Evolutionary conservation across 2,113 vertebrate species (phyloP).

Genomic region (Eudorcas thomsonii): DNA sequence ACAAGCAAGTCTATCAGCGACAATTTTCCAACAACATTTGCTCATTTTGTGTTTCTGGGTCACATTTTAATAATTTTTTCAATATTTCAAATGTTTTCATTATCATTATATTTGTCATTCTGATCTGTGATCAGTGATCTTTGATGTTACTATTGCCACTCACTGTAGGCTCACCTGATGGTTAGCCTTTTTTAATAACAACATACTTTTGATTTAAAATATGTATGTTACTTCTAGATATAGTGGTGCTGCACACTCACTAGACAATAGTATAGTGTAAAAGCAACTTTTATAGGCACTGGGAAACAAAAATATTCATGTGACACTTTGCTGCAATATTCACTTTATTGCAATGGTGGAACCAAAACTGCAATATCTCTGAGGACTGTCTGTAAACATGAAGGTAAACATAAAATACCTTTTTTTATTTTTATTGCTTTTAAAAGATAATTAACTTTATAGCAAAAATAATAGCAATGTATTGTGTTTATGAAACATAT

Average conservation of each 20-base stretch:
- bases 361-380: background rate
- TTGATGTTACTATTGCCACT: background rate
- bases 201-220: background rate
- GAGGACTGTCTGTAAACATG: background rate
- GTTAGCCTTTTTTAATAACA: background rate
- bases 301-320: background rate
- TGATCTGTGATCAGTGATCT: background rate
- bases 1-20: background rate
- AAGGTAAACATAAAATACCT: background rate
- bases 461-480: background rate
- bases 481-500: background rate
- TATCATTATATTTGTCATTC: background rate
- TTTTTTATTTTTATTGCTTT: background rate
- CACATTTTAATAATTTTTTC: background rate
- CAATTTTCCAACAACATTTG: background rate
- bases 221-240: background rate
- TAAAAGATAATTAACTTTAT: conserved; percentile 5
- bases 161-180: background rate
- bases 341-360: background rate
- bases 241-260: background rate
- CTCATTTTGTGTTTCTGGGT: background rate
- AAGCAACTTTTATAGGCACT: background rate
- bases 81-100: background rate
- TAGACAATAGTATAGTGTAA: background rate
- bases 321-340: background rate